Percentiles rank a stretch among this genome's conserved stretches.
These are phyloP conservation scores for Elephas maximus DNA, from an alignment of 2,113 vertebrate species.

Conservation along the genomic window DNA sequence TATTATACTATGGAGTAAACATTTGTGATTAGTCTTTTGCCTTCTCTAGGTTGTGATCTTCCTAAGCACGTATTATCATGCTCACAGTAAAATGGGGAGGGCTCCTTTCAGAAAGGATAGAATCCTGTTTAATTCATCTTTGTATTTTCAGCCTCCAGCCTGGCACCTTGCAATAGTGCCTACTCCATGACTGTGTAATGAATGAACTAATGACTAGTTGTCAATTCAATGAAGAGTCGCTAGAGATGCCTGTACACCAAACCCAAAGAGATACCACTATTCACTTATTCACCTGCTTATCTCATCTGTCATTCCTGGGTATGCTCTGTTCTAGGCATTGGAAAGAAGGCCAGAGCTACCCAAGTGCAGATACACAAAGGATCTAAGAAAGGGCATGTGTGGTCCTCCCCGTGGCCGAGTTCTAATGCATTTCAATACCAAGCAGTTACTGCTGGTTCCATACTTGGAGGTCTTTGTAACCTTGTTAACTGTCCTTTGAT, in stretches of 20 bases:
- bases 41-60: neutral
- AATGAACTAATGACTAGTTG: slow-evolving; percentile 26
- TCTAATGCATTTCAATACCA: neutral
- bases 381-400: neutral
- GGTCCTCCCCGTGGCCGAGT: neutral
- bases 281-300: neutral
- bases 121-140: neutral
- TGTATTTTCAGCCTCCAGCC: slow-evolving; percentile 4
- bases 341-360: neutral
- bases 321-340: neutral
- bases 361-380: neutral
- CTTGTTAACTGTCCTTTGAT: neutral
- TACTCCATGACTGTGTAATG: neutral
- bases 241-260: neutral
- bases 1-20: neutral
- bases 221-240: neutral
- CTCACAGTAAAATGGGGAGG: neutral
- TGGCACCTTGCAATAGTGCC: neutral
- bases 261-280: neutral
- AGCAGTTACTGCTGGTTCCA: neutral
- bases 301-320: neutral
- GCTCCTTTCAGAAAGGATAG: neutral
- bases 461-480: neutral
- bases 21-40: neutral
- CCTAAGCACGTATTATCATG: neutral